phyloP scores from a whole-genome alignment of 2,888 invertebrate species.

The Timema podura region DNA sequence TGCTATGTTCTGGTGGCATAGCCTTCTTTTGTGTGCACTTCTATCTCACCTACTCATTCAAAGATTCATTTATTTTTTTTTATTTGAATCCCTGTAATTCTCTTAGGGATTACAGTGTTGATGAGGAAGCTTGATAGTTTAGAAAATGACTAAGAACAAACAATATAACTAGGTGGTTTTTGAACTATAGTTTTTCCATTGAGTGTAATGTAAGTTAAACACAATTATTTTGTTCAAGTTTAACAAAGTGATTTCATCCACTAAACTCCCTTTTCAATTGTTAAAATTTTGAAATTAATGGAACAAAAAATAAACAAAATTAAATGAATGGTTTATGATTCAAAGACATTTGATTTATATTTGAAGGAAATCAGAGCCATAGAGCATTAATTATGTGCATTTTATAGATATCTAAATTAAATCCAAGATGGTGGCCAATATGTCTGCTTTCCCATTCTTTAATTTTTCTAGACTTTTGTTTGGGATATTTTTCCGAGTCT shows the following conservation, averaged over 20 bases:
- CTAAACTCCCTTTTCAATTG: background rate
- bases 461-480: background rate
- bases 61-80: too few relatives aligned
- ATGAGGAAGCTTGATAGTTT: background rate
- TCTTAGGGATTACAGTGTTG: too few relatives aligned
- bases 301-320: background rate
- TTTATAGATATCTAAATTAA: background rate
- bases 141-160: too few relatives aligned
- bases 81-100: too few relatives aligned
- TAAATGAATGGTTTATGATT: background rate
- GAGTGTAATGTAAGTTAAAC: background rate
- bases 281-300: background rate
- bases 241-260: background rate
- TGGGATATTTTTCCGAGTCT: background rate
- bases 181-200: background rate
- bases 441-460: background rate
- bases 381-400: background rate
- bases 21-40: too few relatives aligned
- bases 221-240: background rate
- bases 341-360: background rate
- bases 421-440: background rate
- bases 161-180: background rate
- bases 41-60: too few relatives aligned
- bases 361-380: background rate
- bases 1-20: too few relatives aligned